phyloP scores from a whole-genome alignment of 2,113 vertebrate genomes.

The Colaptes auratus region DNA sequence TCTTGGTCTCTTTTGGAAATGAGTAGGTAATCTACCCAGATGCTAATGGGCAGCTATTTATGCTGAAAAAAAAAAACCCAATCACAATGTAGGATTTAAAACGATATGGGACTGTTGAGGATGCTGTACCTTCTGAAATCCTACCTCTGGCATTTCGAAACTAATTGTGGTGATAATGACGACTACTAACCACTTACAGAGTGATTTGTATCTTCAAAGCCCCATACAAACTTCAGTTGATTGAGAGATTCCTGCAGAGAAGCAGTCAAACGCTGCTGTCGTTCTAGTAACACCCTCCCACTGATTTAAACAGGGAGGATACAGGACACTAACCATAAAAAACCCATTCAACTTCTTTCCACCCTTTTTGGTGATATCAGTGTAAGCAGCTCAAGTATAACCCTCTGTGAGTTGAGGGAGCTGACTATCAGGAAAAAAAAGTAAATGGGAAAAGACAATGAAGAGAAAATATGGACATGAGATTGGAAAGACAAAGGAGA shows the following conservation, averaged over 20 bases:
- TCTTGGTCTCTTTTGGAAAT: not conserved
- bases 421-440: not conserved
- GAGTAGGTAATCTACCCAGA: not conserved
- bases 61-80: not conserved
- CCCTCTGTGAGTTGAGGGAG: not conserved
- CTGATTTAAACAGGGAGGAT: not conserved
- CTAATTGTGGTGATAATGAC: slow-evolving; percentile 22
- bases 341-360: not conserved
- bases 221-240: not conserved
- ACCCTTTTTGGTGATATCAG: not conserved
- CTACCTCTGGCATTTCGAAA: not conserved
- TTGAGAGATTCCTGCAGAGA: slow-evolving; percentile 20
- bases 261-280: not conserved
- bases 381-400: not conserved
- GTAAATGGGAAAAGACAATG: not conserved
- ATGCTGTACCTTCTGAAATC: not conserved
- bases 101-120: not conserved
- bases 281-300: not conserved
- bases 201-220: slow-evolving; percentile 39
- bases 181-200: slow-evolving; percentile 25
- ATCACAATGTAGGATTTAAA: not conserved
- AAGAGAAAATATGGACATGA: not conserved
- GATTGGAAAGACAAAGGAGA: not conserved
- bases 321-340: not conserved
- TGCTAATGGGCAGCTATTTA: not conserved